These are phyloP conservation scores for Ornithoptera alexandrae DNA, from an alignment of 2,888 invertebrate genomes.

Conservation along the genomic window DNA sequence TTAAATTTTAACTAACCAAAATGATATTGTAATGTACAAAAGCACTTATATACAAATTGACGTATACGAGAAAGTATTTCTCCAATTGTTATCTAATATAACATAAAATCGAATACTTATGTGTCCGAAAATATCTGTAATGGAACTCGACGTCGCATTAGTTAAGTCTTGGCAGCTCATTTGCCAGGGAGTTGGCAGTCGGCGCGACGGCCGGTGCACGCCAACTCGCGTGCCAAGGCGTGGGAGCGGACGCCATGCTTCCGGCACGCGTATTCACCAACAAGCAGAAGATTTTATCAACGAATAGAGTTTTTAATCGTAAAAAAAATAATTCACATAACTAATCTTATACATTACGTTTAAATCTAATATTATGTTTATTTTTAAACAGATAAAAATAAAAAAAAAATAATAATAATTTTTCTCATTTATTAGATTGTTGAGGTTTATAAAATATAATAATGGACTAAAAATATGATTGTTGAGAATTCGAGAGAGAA, in stretches of 20 bases:
- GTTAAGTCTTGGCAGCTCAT: slow-evolving; percentile 31
- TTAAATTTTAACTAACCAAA: no score
- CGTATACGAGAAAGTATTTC: not conserved
- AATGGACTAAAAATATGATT: no score
- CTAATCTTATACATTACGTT: not conserved
- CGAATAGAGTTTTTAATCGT: not conserved
- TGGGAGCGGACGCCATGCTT: slow-evolving; percentile 65
- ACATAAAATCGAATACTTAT: slow-evolving; percentile 5
- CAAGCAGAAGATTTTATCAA: slow-evolving; percentile 29
- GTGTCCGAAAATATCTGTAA: slow-evolving; percentile 33
- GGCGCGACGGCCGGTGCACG: slow-evolving; percentile 34
- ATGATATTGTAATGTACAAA: no score
- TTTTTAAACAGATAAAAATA: no score
- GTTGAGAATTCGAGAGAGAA: no score
- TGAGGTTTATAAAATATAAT: no score
- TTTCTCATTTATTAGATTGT: no score
- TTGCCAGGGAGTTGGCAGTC: slow-evolving; percentile 30
- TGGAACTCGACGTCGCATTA: slow-evolving; percentile 33
- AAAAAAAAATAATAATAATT: no score
- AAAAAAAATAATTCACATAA: not conserved
- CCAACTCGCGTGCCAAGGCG: slow-evolving; percentile 63
- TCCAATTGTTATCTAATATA: not conserved
- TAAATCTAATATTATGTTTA: no score
- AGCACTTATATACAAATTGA: no score
- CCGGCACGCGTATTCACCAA: slow-evolving; percentile 55